Conservation (phyloP, 92 coral and sea anemone species). For the Hydrozoanthus gracilis region DNA sequence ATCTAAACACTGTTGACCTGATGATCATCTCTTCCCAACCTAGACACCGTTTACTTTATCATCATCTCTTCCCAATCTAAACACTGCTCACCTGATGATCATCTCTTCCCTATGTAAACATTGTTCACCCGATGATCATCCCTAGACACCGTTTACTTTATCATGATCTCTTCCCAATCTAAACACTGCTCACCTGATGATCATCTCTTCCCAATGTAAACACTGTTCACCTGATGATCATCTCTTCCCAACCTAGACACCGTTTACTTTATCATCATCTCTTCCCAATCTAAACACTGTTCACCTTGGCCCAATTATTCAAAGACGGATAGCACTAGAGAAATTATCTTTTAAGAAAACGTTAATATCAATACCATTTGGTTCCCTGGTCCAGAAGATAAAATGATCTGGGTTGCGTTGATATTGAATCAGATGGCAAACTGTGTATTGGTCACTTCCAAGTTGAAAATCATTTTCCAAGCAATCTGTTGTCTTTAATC, state of each 20-base stretch:
- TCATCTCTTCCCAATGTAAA: no score
- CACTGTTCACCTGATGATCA: no score
- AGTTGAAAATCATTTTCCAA: constrained; percentile 55
- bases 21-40: neutral
- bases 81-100: no score
- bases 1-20: no score
- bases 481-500: constrained; percentile 64
- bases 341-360: neutral
- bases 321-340: neutral
- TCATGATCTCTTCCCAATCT: no score
- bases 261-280: no score
- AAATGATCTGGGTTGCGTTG: constrained; percentile 88
- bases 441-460: constrained; percentile 53
- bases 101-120: no score
- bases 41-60: neutral
- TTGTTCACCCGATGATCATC: no score
- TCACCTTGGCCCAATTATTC: neutral
- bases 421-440: constrained; percentile 87
- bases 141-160: no score
- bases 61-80: no score
- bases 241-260: no score
- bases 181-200: no score
- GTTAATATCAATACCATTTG: constrained; percentile 55
- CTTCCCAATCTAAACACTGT: neutral
- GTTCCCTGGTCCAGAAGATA: constrained; percentile 80